Conservation (phyloP, 2,888 invertebrate species). For the Drosophila sordidapex region DNA sequence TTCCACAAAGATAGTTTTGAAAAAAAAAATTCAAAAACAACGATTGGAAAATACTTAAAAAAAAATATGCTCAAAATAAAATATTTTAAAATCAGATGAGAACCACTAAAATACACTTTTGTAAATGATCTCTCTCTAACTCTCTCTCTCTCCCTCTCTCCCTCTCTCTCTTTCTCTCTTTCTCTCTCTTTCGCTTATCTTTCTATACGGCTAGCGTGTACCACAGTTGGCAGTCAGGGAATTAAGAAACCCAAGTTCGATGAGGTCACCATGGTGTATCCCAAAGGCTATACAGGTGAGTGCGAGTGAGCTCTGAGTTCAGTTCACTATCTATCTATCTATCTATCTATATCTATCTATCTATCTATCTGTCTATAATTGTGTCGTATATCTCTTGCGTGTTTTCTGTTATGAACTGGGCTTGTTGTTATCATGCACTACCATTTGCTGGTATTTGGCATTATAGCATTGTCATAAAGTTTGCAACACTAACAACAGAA, state of each 20-base stretch:
- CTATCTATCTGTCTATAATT: slow-evolving; percentile 5
- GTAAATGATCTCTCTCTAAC: background rate
- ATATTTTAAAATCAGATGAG: background rate
- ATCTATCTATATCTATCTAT: slow-evolving; percentile 2
- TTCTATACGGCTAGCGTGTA: slow-evolving; percentile 86
- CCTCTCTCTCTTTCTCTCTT: background rate
- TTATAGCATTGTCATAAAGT: slow-evolving; percentile 49
- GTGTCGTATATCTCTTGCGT: slow-evolving; percentile 52
- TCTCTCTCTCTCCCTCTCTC: background rate
- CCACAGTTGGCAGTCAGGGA: slow-evolving; percentile 87
- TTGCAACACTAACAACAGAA: slow-evolving; percentile 53
- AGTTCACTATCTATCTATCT: background rate
- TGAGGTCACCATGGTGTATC: slow-evolving; percentile 88
- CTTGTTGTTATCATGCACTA: slow-evolving; percentile 52
- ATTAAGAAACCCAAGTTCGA: slow-evolving; percentile 92
- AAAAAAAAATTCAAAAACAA: background rate
- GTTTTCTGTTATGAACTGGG: slow-evolving; percentile 79
- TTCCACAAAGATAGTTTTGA: no score
- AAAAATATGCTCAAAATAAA: background rate
- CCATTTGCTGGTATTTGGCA: slow-evolving; percentile 17
- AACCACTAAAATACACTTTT: background rate
- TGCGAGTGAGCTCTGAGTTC: slow-evolving; percentile 23
- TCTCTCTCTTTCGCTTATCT: background rate
- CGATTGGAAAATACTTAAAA: background rate
- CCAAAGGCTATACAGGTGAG: slow-evolving; percentile 92